Percentiles rank a stretch among this genome's conserved stretches.
These are phyloP conservation scores for Tholera decimalis DNA, from an alignment of 2,888 invertebrate genomes.

Conservation along the genomic window DNA sequence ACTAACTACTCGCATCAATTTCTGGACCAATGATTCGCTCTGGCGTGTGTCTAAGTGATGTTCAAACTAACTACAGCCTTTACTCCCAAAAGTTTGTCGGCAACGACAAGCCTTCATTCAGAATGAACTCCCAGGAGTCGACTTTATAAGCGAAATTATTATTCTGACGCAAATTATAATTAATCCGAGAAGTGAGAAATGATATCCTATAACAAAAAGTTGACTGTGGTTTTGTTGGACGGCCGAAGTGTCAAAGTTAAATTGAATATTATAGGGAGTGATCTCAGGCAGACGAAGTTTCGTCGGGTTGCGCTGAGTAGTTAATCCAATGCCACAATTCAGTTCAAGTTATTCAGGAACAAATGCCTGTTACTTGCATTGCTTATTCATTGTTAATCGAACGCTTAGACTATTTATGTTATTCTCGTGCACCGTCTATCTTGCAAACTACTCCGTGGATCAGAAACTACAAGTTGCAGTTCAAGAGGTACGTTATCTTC, in stretches of 20 bases:
- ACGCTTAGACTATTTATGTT: conserved; percentile 64
- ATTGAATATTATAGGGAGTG: conserved; percentile 91
- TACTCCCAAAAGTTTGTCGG: conserved; percentile 41
- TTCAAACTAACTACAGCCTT: conserved; percentile 35
- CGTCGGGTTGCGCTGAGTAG: conserved; percentile 84
- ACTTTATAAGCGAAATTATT: conserved; percentile 68
- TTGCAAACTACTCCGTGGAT: conserved; percentile 16
- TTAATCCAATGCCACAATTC: conserved; percentile 90
- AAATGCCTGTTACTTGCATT: conserved; percentile 83
- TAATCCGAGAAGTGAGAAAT: conserved; percentile 73
- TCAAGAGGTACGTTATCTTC: conserved; percentile 14
- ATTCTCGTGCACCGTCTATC: conserved; percentile 30
- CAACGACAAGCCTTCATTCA: conserved; percentile 46
- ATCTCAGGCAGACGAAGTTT: conserved; percentile 85
- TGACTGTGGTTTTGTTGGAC: conserved; percentile 85
- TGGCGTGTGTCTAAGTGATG: conserved; percentile 18
- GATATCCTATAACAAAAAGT: conserved; percentile 83
- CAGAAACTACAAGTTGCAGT: conserved; percentile 29
- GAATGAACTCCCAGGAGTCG: conserved; percentile 55
- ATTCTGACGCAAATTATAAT: conserved; percentile 70
- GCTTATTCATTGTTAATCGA: conserved; percentile 81
- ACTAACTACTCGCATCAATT: conserved; percentile 28
- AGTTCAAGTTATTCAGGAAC: conserved; percentile 84
- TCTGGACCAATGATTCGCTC: conserved; percentile 25
- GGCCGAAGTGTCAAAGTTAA: conserved; percentile 91